Evolutionary conservation across 1,140 invertebrate genomes (phyloP).

Genomic region (Hylyphantes graminicola): DNA sequence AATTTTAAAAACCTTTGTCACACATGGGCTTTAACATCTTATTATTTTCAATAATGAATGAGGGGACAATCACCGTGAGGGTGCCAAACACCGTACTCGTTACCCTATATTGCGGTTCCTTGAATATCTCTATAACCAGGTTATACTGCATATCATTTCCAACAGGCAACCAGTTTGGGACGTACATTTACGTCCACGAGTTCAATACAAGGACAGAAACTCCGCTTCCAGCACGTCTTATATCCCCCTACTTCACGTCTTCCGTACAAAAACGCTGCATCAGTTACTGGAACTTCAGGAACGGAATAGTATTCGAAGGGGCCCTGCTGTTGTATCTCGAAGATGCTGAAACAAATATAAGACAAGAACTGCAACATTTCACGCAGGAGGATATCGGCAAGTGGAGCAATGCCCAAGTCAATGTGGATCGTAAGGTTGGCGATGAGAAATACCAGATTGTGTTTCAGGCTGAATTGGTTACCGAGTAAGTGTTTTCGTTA

Average conservation of each 20-base stretch:
- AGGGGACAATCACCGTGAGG: too few species aligned
- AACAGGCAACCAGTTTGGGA: constrained; percentile 40
- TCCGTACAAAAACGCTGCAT: constrained; percentile 32
- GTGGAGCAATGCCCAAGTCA: constrained; percentile 38
- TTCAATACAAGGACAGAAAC: neutral
- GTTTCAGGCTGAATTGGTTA: constrained; percentile 36
- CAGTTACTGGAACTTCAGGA: constrained; percentile 58
- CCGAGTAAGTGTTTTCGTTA: neutral
- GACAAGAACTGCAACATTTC: constrained; percentile 10
- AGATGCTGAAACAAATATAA: neutral
- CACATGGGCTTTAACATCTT: too few species aligned
- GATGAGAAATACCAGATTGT: constrained; percentile 45
- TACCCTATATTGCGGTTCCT: too few species aligned
- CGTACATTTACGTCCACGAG: constrained; percentile 51
- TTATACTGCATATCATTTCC: too few species aligned
- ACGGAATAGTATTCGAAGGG: constrained; percentile 43
- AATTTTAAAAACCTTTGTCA: too few species aligned
- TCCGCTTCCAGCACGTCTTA: constrained; percentile 19
- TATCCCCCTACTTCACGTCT: constrained; percentile 53
- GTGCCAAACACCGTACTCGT: too few species aligned
- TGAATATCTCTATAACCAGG: too few species aligned
- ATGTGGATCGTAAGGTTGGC: neutral
- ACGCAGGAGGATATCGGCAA: constrained; percentile 16
- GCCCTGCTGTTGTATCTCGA: neutral
- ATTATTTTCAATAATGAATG: too few species aligned